These are phyloP conservation scores for Tricholaema leucomelas DNA, from an alignment of 2,113 vertebrate species.

Conservation along the genomic window DNA sequence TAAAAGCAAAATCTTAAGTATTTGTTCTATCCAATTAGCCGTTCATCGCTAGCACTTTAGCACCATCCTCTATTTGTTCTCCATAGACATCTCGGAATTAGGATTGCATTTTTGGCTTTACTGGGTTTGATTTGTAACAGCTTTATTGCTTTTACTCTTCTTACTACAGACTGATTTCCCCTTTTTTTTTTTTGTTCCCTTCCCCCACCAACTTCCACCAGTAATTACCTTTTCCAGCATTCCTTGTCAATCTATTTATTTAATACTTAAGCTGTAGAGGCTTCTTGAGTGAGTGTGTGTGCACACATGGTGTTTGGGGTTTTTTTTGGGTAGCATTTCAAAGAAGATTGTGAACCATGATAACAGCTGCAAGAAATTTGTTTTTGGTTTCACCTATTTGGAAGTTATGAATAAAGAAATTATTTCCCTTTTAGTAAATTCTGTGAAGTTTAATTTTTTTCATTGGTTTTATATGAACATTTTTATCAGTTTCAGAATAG, in stretches of 20 bases:
- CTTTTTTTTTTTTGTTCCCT: no score
- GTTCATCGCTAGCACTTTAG: neutral
- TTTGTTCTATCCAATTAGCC: neutral
- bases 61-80: neutral
- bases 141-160: neutral
- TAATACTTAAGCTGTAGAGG: neutral
- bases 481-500: neutral
- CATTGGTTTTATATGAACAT: neutral
- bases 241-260: neutral
- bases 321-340: neutral
- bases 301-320: neutral
- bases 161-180: accelerated
- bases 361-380: neutral
- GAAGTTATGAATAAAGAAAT: neutral
- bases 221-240: neutral
- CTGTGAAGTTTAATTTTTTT: neutral
- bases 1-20: neutral
- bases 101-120: neutral
- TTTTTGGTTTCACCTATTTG: neutral
- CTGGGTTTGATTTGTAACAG: neutral
- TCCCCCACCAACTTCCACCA: neutral
- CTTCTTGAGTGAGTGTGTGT: neutral
- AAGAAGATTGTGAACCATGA: neutral
- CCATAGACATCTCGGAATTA: neutral
- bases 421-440: neutral